phyloP scores from a whole-genome alignment of 2,113 vertebrate species.

The Chauna torquata region DNA sequence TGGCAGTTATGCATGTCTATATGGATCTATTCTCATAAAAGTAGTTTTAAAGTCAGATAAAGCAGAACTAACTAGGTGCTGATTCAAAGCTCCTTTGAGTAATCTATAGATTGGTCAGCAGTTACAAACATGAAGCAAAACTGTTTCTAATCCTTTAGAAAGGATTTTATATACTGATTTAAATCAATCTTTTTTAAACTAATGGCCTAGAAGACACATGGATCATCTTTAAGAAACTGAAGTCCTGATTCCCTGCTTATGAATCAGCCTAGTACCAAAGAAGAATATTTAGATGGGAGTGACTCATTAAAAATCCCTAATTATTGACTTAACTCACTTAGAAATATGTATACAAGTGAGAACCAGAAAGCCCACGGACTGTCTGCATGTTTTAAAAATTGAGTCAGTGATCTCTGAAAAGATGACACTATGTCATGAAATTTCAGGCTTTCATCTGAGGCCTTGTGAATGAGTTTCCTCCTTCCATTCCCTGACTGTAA shows the following conservation, averaged over 20 bases:
- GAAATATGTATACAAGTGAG: not conserved
- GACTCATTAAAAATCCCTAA: slow-evolving; percentile 30
- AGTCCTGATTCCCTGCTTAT: not conserved
- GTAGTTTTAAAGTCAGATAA: not conserved
- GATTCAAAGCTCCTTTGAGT: not conserved
- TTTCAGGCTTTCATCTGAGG: not conserved
- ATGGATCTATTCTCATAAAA: not conserved
- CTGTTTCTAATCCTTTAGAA: not conserved
- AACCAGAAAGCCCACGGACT: not conserved
- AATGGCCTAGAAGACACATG: not conserved
- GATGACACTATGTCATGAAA: not conserved
- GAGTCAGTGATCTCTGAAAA: slow-evolving; percentile 9
- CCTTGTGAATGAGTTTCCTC: not conserved
- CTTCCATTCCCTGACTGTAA: not conserved
- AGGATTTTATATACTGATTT: not conserved
- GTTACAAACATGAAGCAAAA: not conserved
- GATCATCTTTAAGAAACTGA: not conserved
- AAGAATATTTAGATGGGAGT: slow-evolving; percentile 7
- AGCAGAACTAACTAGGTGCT: not conserved
- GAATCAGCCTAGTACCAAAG: slow-evolving; percentile 4
- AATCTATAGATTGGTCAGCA: not conserved
- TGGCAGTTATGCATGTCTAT: not conserved
- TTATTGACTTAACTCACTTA: not conserved
- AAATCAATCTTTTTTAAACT: not conserved
- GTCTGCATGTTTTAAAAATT: slow-evolving; percentile 27